phyloP scores from a whole-genome alignment of 2,888 invertebrate species.

The Pseudococcus jackbeardsleyi region DNA sequence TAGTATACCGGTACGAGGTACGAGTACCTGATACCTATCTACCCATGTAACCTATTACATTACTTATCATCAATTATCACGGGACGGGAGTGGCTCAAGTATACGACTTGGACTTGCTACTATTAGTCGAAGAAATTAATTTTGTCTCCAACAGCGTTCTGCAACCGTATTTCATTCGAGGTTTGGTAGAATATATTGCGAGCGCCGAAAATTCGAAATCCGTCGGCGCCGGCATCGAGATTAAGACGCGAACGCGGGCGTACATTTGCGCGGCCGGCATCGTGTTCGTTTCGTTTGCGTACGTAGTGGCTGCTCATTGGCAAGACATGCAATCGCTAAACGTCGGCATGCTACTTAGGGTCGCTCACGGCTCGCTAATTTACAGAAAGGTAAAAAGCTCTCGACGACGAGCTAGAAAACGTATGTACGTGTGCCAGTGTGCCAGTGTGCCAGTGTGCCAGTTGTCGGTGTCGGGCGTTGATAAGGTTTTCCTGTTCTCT shows the following conservation, averaged over 20 bases:
- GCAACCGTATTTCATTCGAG: conserved; percentile 40
- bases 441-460: too few species aligned
- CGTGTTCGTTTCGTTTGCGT: conserved; percentile 57
- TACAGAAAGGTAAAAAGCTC: conserved; percentile 82
- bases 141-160: not conserved
- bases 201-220: conserved; percentile 69
- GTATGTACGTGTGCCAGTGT: not conserved
- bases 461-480: not conserved
- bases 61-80: too few species aligned
- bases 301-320: conserved; percentile 63
- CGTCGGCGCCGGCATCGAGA: not conserved
- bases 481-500: too few species aligned
- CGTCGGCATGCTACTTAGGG: conserved; percentile 83
- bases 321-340: conserved; percentile 70
- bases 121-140: not conserved
- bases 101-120: too few species aligned
- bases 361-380: conserved; percentile 85
- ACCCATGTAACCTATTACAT: too few species aligned
- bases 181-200: not conserved
- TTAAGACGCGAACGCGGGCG: conserved; percentile 39
- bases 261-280: conserved; percentile 66
- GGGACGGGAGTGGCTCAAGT: too few species aligned
- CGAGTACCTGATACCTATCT: too few species aligned
- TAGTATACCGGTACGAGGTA: too few species aligned
- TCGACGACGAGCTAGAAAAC: not conserved